Percentiles rank a stretch among this genome's conserved stretches.
phyloP scores from a whole-genome alignment of 1,140 invertebrate species.

The Drosophila asahinai region DNA sequence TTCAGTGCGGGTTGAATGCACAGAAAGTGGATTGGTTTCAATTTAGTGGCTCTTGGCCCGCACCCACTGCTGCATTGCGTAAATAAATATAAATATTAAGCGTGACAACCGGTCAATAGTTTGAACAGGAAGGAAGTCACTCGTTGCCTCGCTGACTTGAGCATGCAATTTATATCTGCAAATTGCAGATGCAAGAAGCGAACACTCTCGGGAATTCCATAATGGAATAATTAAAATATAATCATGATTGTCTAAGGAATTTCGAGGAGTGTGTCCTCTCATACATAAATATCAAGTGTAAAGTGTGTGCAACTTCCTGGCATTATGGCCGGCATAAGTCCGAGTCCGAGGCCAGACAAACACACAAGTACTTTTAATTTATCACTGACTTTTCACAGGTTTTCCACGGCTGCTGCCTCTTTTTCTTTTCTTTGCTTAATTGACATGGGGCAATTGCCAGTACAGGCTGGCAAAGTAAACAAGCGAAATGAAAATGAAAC shows the following conservation, averaged over 20 bases:
- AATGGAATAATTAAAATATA: conserved; percentile 20
- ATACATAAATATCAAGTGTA: conserved; percentile 30
- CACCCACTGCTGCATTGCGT: conserved; percentile 48
- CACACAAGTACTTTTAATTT: conserved; percentile 56
- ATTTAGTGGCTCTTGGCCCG: conserved; percentile 14
- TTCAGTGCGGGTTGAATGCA: conserved; percentile 69
- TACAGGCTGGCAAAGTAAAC: conserved; percentile 39
- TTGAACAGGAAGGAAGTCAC: conserved; percentile 52
- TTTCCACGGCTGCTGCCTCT: conserved; percentile 20
- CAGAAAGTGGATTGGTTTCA: conserved; percentile 51
- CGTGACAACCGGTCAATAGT: conserved; percentile 22
- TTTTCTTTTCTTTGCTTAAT: conserved; percentile 51
- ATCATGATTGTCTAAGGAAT: conserved; percentile 12
- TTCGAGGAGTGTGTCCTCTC: conserved; percentile 15
- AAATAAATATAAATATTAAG: conserved; percentile 20
- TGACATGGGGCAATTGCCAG: conserved; percentile 67
- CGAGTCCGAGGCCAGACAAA: conserved; percentile 27
- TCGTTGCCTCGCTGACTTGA: neutral
- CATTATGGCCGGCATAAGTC: conserved; percentile 4
- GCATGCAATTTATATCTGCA: conserved; percentile 9
- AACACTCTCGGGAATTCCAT: conserved; percentile 16
- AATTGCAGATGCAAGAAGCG: conserved; percentile 9
- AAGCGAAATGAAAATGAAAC: conserved; percentile 23
- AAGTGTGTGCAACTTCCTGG: conserved; percentile 36
- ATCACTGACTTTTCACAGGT: conserved; percentile 49